phyloP scores from a whole-genome alignment of 1,140 invertebrate genomes.

The Pseudomyrmex cubaensis region DNA sequence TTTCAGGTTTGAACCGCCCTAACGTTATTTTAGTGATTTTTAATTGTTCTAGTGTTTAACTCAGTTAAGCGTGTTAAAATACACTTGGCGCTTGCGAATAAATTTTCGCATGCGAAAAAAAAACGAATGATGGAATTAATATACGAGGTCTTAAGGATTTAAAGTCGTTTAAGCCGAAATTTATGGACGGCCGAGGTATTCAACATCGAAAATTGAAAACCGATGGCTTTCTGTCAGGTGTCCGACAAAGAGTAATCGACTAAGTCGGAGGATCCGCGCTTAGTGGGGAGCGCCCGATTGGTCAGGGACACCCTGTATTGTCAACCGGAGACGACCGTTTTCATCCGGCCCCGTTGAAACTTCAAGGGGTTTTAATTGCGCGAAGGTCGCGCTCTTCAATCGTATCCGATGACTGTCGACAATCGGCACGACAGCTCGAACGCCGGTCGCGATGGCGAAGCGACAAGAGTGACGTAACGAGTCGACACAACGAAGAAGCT shows the following conservation, averaged over 20 bases:
- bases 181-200: constrained; percentile 11
- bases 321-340: constrained; percentile 67
- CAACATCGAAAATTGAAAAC: constrained; percentile 54
- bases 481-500: constrained; percentile 73
- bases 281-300: constrained; percentile 13
- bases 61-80: neutral
- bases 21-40: too few species aligned
- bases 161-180: constrained; percentile 5
- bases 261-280: constrained; percentile 25
- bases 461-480: constrained; percentile 79
- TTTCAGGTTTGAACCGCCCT: too few species aligned
- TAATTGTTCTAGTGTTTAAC: neutral
- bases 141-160: neutral
- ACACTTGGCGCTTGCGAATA: neutral
- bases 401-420: constrained; percentile 77
- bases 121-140: neutral
- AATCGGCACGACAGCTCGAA: constrained; percentile 70
- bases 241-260: constrained; percentile 42
- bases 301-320: constrained; percentile 66
- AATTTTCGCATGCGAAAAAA: neutral
- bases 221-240: constrained; percentile 7
- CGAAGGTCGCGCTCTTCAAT: constrained; percentile 79
- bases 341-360: constrained; percentile 70
- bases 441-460: constrained; percentile 66
- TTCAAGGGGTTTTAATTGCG: constrained; percentile 82